Base-by-base conservation (phyloP, 2,113 vertebrate species). In the Campylorhamphus procurvoides region DNA sequence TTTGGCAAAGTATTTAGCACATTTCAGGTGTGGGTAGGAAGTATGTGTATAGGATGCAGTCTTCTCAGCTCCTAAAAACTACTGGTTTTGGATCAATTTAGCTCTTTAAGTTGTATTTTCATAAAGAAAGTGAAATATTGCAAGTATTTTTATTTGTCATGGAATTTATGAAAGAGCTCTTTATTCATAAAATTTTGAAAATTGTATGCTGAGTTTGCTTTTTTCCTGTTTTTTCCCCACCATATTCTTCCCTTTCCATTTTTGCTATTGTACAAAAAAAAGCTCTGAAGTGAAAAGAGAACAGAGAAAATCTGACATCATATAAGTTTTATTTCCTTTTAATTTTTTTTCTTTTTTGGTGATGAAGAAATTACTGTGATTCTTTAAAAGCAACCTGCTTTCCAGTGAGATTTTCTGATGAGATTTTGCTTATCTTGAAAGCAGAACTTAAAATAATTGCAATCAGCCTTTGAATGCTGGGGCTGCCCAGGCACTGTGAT, bases 41-140 rank as follows among this genome's bases (percentile, higher is more conserved):
- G 31, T 20, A 8, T 0, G 1, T 11, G 8, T 46, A 7, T 5
- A 37, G 4, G 5, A 7, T 25, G 10, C 47, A 18, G 14, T 37
- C 18, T 75, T 18, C 47, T 77, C 23, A 66, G 40, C 7, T 52
- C 15, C 40, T 59, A 8, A 58, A 68, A 90, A 11, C 12, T 53
- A 10, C 12, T 7, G 22, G 3, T 25, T 80, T 6, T 1, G 6
- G 18, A 33, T 73, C 14, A 46, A 0, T 40, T 66, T 7, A 58
- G 49, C 1, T 0, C 23, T 50, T 89, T 29, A 25, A 17, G 64
- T 4, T 50, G 13, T 20, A 9, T 58, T 79, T 73, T 28, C 8
- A 29, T 40, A 49, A 44, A 17, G 29, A 50, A 78, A 75, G 23
- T 14, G n/a, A 63, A 62, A 87, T 74, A 35, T 1, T 11, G 7